phyloP scores from a whole-genome alignment of 2,797 vertebrate genomes.

The Antennarius maculatus region DNA sequence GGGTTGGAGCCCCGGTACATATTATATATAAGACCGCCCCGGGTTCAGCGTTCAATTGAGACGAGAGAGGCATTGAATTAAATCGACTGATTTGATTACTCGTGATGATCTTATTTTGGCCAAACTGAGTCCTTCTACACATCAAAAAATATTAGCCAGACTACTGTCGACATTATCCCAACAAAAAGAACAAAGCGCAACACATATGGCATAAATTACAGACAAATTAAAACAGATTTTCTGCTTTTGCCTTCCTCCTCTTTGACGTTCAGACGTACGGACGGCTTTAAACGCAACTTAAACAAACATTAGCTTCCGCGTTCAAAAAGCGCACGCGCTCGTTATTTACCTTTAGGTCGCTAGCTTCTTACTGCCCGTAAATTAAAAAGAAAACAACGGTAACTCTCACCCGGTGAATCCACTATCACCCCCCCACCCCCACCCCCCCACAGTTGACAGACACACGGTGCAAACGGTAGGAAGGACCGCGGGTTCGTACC shows the following conservation, averaged over 20 bases:
- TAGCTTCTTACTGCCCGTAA: too few relatives aligned
- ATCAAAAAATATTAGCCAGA: neutral
- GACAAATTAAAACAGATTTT: neutral
- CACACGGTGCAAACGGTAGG: slow-evolving; percentile 14
- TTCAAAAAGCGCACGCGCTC: neutral
- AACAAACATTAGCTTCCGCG: neutral
- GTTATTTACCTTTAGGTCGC: too few relatives aligned
- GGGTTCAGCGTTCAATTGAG: too few relatives aligned
- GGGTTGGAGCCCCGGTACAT: neutral
- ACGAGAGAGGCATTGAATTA: neutral
- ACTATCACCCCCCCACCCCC: slow-evolving; percentile 9
- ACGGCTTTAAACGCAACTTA: neutral
- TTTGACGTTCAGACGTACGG: neutral
- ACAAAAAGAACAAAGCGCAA: too few relatives aligned
- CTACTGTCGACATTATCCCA: too few relatives aligned
- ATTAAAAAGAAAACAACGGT: neutral
- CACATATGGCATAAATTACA: too few relatives aligned
- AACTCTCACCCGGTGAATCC: slow-evolving; percentile 13
- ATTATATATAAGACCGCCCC: neutral
- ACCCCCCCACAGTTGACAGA: slow-evolving; percentile 8
- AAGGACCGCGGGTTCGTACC: slow-evolving; percentile 54
- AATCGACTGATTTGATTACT: neutral
- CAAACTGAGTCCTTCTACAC: neutral
- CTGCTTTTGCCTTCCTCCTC: neutral
- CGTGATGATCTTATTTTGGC: slow-evolving; percentile 12